Percentiles rank a stretch among this genome's conserved stretches.
phyloP scores from a whole-genome alignment of 2,797 vertebrate genomes.

The Erpetoichthys calabaricus region DNA sequence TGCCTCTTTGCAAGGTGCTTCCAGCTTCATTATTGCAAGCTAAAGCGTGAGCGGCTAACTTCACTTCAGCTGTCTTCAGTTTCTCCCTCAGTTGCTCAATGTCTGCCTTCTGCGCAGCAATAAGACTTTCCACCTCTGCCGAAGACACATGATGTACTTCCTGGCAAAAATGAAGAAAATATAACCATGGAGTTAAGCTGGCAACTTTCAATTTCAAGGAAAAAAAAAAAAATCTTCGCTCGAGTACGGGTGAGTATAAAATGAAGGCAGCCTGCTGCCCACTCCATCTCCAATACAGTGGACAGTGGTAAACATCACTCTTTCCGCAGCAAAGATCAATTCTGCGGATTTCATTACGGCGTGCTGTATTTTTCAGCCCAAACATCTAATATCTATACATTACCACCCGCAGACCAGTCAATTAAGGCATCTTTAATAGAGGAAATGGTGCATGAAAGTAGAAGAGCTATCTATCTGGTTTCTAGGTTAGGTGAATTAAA shows the following conservation, averaged over 20 bases:
- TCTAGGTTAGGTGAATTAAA: too few species aligned
- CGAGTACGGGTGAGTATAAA: too few species aligned
- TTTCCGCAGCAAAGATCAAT: too few species aligned
- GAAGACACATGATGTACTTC: slow-evolving; percentile 25
- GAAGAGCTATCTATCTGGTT: too few species aligned
- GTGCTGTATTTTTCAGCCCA: too few species aligned
- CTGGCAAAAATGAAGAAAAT: slow-evolving; percentile 16
- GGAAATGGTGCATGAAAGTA: too few species aligned
- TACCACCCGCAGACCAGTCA: slow-evolving; percentile 17
- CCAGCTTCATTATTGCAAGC: slow-evolving; percentile 18
- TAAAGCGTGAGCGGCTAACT: slow-evolving; percentile 22
- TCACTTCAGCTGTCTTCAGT: slow-evolving; percentile 25
- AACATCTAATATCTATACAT: slow-evolving; percentile 17
- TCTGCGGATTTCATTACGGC: too few species aligned
- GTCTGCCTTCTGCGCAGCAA: slow-evolving; percentile 41
- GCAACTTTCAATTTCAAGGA: background rate
- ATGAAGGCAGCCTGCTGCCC: too few species aligned
- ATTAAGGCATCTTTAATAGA: slow-evolving; percentile 8
- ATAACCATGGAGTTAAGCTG: background rate
- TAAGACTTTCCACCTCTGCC: slow-evolving; percentile 29
- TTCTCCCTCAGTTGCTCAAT: slow-evolving; percentile 42
- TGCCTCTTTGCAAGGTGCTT: slow-evolving; percentile 20
- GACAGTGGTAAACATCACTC: too few species aligned
- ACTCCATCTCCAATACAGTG: too few species aligned
- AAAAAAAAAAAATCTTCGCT: background rate